Percentiles rank a stretch among this genome's conserved stretches.
phyloP scores from a whole-genome alignment of 2,797 vertebrate species.

The Fringilla coelebs region DNA sequence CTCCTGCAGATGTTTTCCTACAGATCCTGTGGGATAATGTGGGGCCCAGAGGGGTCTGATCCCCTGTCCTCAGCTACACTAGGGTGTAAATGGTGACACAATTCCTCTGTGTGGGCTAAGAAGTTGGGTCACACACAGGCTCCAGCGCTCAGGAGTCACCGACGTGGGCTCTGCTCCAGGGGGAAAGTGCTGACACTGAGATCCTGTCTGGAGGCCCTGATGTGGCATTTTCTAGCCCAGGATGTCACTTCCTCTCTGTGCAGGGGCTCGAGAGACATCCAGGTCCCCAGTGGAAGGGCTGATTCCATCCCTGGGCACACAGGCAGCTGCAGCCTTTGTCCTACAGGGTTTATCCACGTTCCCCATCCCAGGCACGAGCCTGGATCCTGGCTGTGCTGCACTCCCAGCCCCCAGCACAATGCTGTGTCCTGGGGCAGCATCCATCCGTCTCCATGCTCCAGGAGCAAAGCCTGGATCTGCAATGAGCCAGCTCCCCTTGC shows the following conservation, averaged over 20 bases:
- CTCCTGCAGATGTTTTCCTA: background rate
- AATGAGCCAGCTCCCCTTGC: accelerated
- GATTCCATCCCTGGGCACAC: accelerated
- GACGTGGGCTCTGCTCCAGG: accelerated
- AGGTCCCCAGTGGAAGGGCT: accelerated
- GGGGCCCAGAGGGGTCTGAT: background rate
- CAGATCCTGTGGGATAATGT: accelerated
- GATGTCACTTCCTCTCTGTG: background rate
- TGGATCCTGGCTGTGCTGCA: accelerated
- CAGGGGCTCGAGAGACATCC: background rate
- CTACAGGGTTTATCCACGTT: background rate
- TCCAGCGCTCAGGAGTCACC: accelerated
- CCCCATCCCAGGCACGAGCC: background rate
- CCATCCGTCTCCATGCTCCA: accelerated
- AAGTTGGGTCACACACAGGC: accelerated
- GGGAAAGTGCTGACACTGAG: background rate
- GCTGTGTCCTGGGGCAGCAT: background rate
- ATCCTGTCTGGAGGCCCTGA: background rate
- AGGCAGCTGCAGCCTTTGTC: background rate
- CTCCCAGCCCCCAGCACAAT: accelerated
- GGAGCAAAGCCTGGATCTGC: background rate
- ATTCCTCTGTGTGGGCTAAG: accelerated
- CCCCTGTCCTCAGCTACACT: background rate
- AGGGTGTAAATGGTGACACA: background rate
- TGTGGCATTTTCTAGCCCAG: background rate